Percentiles rank a stretch among this genome's conserved stretches.
phyloP scores from a whole-genome alignment of 2,797 vertebrate species.

The Adelosebastes latens region DNA sequence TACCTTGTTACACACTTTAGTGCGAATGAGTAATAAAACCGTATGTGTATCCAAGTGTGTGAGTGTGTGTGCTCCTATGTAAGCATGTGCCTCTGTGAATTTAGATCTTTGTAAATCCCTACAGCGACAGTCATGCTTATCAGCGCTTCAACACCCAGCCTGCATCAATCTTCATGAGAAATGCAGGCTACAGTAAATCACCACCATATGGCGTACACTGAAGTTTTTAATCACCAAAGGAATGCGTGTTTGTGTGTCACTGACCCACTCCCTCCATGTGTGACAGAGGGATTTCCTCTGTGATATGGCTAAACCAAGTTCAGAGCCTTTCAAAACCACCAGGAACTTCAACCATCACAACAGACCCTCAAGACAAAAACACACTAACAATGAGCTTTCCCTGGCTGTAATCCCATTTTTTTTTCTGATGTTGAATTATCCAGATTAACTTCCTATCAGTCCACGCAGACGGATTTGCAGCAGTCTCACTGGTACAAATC shows the following conservation, averaged over 20 bases:
- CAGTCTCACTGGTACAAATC: slow-evolving; percentile 51
- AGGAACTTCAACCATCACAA: slow-evolving; percentile 44
- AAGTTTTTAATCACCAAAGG: slow-evolving; percentile 38
- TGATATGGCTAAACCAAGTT: slow-evolving; percentile 32
- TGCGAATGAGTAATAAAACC: not conserved
- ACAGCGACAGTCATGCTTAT: slow-evolving; percentile 27
- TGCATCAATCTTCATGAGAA: slow-evolving; percentile 17
- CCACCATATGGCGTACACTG: slow-evolving; percentile 21
- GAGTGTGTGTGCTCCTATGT: not conserved
- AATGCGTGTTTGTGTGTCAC: not conserved
- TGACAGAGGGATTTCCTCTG: slow-evolving; percentile 35
- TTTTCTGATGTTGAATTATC: slow-evolving; percentile 65
- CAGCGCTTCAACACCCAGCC: slow-evolving; percentile 19
- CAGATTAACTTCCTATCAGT: slow-evolving; percentile 68
- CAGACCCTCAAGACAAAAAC: slow-evolving; percentile 44
- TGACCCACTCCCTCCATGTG: slow-evolving; percentile 10
- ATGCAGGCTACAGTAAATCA: slow-evolving; percentile 8
- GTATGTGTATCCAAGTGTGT: not conserved
- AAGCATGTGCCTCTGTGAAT: not conserved
- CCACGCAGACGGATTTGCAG: slow-evolving; percentile 66
- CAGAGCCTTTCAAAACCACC: slow-evolving; percentile 32
- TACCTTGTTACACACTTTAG: not conserved
- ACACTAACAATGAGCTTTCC: slow-evolving; percentile 40
- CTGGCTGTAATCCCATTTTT: slow-evolving; percentile 38
- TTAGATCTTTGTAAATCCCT: slow-evolving; percentile 39